phyloP scores from a whole-genome alignment of 2,797 vertebrate genomes.

The Okamejei kenojei region DNA sequence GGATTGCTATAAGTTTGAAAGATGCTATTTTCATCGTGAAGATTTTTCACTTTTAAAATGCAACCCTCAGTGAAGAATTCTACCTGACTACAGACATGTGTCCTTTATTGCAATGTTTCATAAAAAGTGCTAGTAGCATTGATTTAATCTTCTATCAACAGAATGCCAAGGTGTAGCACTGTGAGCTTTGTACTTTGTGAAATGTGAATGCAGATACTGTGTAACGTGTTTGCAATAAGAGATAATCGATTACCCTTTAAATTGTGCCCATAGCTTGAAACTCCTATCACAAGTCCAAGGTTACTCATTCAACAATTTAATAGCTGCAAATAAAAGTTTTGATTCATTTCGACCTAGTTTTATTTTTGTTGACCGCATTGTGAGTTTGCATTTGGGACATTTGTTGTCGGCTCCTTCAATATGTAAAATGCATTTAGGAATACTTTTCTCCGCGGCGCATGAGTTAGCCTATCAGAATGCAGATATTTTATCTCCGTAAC shows the following conservation, averaged over 20 bases:
- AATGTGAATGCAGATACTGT: neutral
- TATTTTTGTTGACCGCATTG: neutral
- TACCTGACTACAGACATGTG: neutral
- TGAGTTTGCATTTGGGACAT: neutral
- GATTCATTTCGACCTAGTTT: neutral
- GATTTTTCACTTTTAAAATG: neutral
- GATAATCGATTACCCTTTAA: neutral
- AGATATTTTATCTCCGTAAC: neutral
- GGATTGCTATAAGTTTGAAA: neutral
- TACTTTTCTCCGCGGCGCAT: neutral
- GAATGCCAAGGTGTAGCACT: neutral
- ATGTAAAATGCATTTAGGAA: neutral
- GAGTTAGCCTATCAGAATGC: neutral
- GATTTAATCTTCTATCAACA: neutral
- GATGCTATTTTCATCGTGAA: neutral
- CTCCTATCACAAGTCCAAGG: neutral
- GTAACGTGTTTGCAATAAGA: neutral
- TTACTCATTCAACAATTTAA: neutral
- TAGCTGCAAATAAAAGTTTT: neutral
- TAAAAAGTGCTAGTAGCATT: neutral
- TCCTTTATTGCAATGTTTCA: neutral
- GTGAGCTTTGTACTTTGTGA: neutral
- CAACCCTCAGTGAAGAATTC: neutral
- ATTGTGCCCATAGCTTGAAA: neutral
- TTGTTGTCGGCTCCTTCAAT: neutral